phyloP scores from a whole-genome alignment of 2,797 vertebrate species.

The Scolopax bukidnonensis region DNA sequence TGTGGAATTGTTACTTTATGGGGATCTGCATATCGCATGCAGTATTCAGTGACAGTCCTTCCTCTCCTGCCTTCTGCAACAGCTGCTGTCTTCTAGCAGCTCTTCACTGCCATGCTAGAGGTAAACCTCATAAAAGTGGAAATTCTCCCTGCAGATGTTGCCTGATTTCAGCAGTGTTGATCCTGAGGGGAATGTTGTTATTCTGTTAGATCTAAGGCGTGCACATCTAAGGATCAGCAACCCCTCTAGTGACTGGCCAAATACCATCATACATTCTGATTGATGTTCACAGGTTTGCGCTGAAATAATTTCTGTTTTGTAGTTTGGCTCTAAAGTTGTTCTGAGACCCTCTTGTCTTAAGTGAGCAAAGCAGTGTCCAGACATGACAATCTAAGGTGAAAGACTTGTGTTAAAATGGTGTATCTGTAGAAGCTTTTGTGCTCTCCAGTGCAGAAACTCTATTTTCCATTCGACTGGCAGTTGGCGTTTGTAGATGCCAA shows the following conservation, averaged over 20 bases:
- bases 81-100: not conserved
- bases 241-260: not conserved
- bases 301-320: not conserved
- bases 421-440: not conserved
- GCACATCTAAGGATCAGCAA: not conserved
- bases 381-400: not conserved
- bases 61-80: not conserved
- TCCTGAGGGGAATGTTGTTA: not conserved
- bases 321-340: constrained; percentile 21
- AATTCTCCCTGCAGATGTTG: not conserved
- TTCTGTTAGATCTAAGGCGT: not conserved
- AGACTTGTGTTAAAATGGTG: not conserved
- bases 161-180: not conserved
- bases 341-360: not conserved
- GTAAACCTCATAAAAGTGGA: not conserved
- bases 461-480: not conserved
- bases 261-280: not conserved
- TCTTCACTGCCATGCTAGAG: not conserved
- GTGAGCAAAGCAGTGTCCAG: not conserved
- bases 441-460: not conserved
- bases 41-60: not conserved
- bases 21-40: not conserved
- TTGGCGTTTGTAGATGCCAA: not conserved
- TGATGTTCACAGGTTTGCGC: not conserved
- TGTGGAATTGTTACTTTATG: not conserved